Base-by-base conservation (phyloP, 1,140 invertebrate genomes). In the Drosophila mayri region DNA sequence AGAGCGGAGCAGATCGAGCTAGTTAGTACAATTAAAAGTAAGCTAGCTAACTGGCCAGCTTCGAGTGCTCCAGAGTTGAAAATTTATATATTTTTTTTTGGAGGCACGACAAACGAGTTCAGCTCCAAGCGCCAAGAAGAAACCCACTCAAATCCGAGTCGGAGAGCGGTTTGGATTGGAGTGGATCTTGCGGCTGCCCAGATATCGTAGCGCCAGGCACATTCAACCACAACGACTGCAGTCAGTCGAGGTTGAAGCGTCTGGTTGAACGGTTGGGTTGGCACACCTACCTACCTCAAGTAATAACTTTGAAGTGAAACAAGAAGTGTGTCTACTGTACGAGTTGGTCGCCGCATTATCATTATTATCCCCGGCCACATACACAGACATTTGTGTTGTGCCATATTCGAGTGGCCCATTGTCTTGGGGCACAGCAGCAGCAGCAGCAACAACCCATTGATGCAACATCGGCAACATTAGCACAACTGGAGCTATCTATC, bases 41-140 rank as follows among this genome's bases (percentile, higher is more conserved):
- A 58, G 79, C 60, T 28, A 38, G 63, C 32, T 37, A 54, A 32
- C 50, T 37, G 32, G 20, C 32, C 32, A 54, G 50, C 50, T 11
- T 37, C 30, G 68, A 59, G 41, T 72, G 68, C 68, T 72, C 68
- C 49, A 76, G 70, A 81, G 65, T 44, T 49, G 55, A 65, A 61
- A 38, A 50, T 71, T 62, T 72, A 35, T 47, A 30, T 62, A 1
- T 9, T 16, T 70, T 68, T 84, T 84, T 25, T 25, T 88, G 84
- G 85, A 88, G 84, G 85, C 84, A 85, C 85, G 85, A 88, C 81
- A 88, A 88, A 88, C 84, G 70, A 88, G 84, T 88, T 88, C 73
- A 54, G 43, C 59, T 22, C 55, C 16, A 22, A 28, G 25, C 10
- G 14, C 20, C 14, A 7, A n/a, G 43, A 40, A 9, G 4, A 71